Conservation (phyloP, 1,140 invertebrate species). For the Eurytemora carolleeae region DNA sequence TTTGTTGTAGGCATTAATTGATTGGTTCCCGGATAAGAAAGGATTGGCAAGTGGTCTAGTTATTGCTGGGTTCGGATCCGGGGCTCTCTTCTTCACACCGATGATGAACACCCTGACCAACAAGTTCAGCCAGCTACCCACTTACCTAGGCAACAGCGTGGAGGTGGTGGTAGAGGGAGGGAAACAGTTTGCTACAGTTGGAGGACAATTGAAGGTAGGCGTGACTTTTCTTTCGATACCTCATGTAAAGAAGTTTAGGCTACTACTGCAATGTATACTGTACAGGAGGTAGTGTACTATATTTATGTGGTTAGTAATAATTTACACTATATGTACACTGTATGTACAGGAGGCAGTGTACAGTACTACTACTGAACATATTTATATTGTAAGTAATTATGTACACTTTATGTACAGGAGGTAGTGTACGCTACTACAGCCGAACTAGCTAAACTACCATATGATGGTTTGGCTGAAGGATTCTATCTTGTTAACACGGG, state of each 20-base stretch:
- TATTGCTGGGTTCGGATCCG: conserved; percentile 15
- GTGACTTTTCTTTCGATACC: too few relatives aligned
- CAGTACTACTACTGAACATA: too few relatives aligned
- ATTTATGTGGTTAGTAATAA: too few relatives aligned
- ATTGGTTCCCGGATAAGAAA: conserved; percentile 16
- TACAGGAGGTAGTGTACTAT: too few relatives aligned
- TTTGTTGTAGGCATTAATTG: conserved; percentile 2
- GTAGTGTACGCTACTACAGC: conserved; percentile 13
- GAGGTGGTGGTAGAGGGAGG: conserved; percentile 7
- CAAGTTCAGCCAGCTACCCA: conserved; percentile 5
- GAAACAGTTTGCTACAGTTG: conserved; percentile 8
- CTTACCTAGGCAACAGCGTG: conserved; percentile 5
- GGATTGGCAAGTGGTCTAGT: conserved; percentile 14
- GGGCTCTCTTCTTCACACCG: conserved; percentile 13
- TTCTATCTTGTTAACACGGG: conserved; percentile 13
- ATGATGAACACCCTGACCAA: conserved; percentile 9
- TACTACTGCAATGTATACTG: too few relatives aligned
- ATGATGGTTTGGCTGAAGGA: conserved; percentile 7
- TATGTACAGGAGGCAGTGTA: too few relatives aligned
- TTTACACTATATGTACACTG: too few relatives aligned
- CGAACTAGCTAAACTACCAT: conserved; percentile 13
- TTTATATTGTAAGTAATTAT: too few relatives aligned
- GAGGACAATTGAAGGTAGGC: conserved; percentile 1
- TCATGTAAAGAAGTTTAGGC: too few relatives aligned
- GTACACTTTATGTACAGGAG: conserved; percentile 2